A percentile compares a stretch with the other conserved stretches of the same genome.
Evolutionary conservation across 2,888 invertebrate species (phyloP).

Genomic region (Synergus japonicus): DNA sequence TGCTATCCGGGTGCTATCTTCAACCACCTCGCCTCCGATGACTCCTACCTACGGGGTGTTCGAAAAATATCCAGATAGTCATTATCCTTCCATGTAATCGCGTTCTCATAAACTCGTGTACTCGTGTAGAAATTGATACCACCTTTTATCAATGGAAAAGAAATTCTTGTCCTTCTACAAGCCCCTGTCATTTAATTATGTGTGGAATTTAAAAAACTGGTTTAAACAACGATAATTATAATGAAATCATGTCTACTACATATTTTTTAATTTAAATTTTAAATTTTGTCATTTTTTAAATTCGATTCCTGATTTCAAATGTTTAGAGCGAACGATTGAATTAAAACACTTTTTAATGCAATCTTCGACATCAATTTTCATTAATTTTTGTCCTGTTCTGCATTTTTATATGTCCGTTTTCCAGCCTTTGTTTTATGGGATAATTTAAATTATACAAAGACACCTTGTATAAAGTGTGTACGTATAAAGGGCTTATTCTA

Average conservation of each 20-base stretch:
- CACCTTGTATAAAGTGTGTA: constrained; percentile 64
- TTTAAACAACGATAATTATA: not conserved
- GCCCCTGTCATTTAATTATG: not conserved
- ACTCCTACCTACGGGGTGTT: constrained; percentile 64
- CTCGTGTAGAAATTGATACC: constrained; percentile 10
- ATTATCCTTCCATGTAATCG: not conserved
- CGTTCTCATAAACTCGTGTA: not conserved
- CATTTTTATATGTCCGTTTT: not conserved
- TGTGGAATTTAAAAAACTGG: not conserved
- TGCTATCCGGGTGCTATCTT: constrained; percentile 72
- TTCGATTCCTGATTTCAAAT: no score
- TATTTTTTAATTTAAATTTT: no score
- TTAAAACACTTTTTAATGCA: no score
- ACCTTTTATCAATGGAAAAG: not conserved
- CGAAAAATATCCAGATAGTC: constrained; percentile 52
- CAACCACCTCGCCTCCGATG: constrained; percentile 66
- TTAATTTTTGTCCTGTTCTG: not conserved
- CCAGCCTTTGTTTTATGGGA: not conserved
- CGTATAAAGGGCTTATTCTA: constrained; percentile 57
- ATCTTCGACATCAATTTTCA: no score
- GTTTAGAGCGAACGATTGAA: no score
- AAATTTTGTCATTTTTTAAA: no score
- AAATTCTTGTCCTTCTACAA: not conserved
- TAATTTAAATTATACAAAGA: constrained; percentile 49
- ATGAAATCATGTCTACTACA: no score